These are phyloP conservation scores for Chromis chromis DNA, from an alignment of 2,797 vertebrate genomes.

Conservation along the genomic window DNA sequence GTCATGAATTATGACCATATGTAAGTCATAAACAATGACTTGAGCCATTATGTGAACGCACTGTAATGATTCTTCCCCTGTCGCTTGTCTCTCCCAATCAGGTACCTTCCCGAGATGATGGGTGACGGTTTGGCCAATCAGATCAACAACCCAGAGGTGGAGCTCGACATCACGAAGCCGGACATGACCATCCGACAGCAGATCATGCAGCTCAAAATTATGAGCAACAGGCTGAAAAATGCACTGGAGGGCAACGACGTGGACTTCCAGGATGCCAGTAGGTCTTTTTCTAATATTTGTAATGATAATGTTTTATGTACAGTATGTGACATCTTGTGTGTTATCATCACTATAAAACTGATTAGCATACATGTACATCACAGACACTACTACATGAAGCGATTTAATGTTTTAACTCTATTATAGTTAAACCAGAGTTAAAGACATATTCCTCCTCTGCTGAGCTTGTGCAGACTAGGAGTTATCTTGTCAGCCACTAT, in stretches of 20 bases:
- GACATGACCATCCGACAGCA: constrained; percentile 94
- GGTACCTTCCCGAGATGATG: constrained; percentile 94
- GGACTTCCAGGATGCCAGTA: constrained; percentile 95
- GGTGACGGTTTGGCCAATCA: constrained; percentile 93
- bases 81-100: constrained; percentile 56
- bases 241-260: constrained; percentile 91
- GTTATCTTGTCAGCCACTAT: no score
- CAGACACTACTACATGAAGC: background rate
- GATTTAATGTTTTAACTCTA: background rate
- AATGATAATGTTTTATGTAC: background rate
- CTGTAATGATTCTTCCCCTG: background rate
- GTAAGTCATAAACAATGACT: background rate
- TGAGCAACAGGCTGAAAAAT: constrained; percentile 91
- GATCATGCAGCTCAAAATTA: constrained; percentile 96
- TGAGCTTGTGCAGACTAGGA: no score
- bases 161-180: constrained; percentile 95
- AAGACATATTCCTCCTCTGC: background rate
- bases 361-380: background rate
- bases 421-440: background rate
- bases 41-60: background rate
- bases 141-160: constrained; percentile 95
- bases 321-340: background rate
- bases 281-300: constrained; percentile 48
- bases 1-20: background rate
- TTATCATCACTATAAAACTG: background rate